Evolutionary conservation across 2,113 vertebrate species (phyloP).

Genomic region (Stegostoma tigrinum): DNA sequence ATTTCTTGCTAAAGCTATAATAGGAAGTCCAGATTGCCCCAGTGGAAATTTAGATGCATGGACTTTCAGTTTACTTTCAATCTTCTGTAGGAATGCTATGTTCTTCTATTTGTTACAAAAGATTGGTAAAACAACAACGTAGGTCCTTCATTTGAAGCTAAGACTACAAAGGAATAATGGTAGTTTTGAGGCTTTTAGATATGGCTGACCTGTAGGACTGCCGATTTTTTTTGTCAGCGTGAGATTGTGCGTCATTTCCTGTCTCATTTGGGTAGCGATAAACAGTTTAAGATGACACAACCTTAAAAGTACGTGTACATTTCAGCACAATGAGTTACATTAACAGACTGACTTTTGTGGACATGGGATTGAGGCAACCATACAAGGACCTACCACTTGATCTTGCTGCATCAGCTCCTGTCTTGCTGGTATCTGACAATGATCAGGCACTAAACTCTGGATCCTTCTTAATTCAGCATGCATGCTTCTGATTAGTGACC

Average conservation of each 20-base stretch:
- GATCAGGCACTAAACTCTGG: neutral
- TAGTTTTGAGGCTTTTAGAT: too few species aligned
- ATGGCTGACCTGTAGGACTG: too few species aligned
- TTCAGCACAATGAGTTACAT: neutral
- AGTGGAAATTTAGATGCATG: neutral
- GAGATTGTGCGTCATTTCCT: too few species aligned
- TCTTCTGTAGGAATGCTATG: neutral
- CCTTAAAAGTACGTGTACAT: too few species aligned
- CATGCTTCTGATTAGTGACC: neutral
- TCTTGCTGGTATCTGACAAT: neutral
- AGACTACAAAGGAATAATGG: too few species aligned
- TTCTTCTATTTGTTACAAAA: too few species aligned
- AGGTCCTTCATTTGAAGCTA: too few species aligned
- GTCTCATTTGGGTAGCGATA: too few species aligned
- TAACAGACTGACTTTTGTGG: neutral
- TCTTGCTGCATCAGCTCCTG: neutral
- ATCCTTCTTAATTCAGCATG: neutral
- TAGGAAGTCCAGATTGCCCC: neutral
- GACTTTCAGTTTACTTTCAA: neutral
- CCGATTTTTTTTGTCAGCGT: too few species aligned
- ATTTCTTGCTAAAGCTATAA: neutral
- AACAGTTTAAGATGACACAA: too few species aligned
- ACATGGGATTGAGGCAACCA: neutral
- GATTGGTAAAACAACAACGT: too few species aligned
- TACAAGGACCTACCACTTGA: neutral